Conservation (phyloP, 2,797 vertebrate genomes). For the Megaceryle alcyon region DNA sequence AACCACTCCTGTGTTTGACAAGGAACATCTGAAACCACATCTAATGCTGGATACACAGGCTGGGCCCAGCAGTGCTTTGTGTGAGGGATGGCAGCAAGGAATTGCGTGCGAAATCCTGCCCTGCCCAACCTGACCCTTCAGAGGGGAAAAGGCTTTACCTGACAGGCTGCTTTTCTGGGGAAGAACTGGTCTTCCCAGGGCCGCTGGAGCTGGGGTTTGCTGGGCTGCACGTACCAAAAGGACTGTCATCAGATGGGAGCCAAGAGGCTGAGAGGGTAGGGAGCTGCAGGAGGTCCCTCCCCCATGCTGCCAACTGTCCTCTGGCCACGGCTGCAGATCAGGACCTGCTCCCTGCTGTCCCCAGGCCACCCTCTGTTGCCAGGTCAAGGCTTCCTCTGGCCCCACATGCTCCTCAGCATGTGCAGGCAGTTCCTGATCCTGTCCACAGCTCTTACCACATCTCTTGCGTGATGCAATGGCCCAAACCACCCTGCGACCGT, state of each 20-base stretch:
- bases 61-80: rapidly evolving
- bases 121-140: rapidly evolving
- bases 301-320: neutral
- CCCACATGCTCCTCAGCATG: neutral
- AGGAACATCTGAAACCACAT: neutral
- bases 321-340: neutral
- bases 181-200: neutral
- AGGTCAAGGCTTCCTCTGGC: neutral
- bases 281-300: neutral
- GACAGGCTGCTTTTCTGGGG: neutral
- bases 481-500: neutral
- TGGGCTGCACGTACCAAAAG: neutral
- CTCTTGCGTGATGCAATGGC: neutral
- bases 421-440: neutral
- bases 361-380: rapidly evolving
- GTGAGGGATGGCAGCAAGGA: neutral
- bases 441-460: neutral
- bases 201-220: neutral
- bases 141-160: neutral
- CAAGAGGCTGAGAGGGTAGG: neutral
- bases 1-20: neutral
- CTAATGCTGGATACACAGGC: rapidly evolving
- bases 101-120: neutral
- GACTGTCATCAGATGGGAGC: rapidly evolving
- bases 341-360: neutral